Evolutionary conservation across 2,888 invertebrate species (phyloP).

Genomic region (Cylindroiulus punctatus): DNA sequence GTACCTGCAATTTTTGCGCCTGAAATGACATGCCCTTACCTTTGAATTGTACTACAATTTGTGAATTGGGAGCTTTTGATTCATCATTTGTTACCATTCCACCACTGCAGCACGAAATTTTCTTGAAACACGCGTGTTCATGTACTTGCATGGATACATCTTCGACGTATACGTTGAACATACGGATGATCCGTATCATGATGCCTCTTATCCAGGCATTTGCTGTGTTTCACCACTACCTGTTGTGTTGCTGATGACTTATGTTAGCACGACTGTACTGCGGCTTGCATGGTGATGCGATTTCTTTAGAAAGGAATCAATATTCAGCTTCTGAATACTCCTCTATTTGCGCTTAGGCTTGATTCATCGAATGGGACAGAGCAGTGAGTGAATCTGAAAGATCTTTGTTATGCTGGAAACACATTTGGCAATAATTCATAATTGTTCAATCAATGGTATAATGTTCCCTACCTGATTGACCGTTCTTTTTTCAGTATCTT

Average conservation of each 20-base stretch:
- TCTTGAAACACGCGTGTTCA: conserved; percentile 14
- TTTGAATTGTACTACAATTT: conserved; percentile 24
- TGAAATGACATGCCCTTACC: conserved; percentile 43
- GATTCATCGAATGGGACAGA: conserved; percentile 2
- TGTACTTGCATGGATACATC: conserved; percentile 26
- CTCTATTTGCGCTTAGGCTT: background rate
- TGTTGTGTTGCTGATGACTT: background rate
- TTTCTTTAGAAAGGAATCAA: background rate
- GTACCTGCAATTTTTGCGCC: conserved; percentile 44
- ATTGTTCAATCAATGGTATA: conserved; percentile 39
- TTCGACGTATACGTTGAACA: conserved; percentile 11
- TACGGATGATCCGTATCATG: conserved; percentile 11
- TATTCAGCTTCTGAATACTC: background rate
- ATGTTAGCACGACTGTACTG: background rate
- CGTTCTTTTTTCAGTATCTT: background rate
- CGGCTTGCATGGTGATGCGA: background rate
- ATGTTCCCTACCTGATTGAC: conserved; percentile 21
- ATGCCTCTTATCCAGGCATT: background rate
- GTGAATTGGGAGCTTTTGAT: conserved; percentile 13
- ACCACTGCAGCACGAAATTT: conserved; percentile 19
- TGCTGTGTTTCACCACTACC: background rate
- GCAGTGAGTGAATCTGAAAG: background rate
- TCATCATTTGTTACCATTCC: conserved; percentile 40
- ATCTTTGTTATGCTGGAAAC: background rate
- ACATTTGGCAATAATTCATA: conserved; percentile 38